Conservation (phyloP, 2,797 vertebrate species). For the Pangasius larnaudii region DNA sequence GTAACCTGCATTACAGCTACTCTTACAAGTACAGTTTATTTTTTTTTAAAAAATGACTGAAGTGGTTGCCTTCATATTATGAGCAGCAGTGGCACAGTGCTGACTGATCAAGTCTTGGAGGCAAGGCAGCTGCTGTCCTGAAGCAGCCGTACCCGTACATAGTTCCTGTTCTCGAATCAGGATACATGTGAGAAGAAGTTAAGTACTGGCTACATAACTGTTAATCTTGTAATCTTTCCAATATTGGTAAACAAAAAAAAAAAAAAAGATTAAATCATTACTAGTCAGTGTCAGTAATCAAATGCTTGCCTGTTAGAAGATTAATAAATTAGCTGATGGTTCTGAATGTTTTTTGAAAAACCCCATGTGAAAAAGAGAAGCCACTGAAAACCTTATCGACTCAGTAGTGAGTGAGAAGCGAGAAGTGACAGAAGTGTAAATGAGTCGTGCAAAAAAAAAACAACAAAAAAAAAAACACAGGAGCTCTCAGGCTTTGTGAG, state of each 20-base stretch:
- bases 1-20: neutral
- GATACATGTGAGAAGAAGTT: neutral
- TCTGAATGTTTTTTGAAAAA: neutral
- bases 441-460: neutral
- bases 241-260: neutral
- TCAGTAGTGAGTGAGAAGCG: neutral
- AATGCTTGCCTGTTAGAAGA: neutral
- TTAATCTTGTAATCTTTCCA: neutral
- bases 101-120: neutral
- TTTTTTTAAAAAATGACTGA: neutral
- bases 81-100: neutral
- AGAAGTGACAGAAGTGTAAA: slow-evolving; percentile 6
- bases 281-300: neutral
- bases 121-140: neutral
- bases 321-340: neutral
- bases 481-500: neutral
- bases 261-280: neutral
- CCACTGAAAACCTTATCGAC: neutral
- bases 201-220: neutral
- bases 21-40: neutral
- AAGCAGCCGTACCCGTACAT: neutral
- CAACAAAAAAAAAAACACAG: neutral
- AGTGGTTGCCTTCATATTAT: neutral
- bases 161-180: neutral
- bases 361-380: neutral